Evolutionary conservation across 35 echinoderm and acorn worm species (phyloP), one percentile per base, ranked within the genome.

Genomic region (Patiria miniata): DNA sequence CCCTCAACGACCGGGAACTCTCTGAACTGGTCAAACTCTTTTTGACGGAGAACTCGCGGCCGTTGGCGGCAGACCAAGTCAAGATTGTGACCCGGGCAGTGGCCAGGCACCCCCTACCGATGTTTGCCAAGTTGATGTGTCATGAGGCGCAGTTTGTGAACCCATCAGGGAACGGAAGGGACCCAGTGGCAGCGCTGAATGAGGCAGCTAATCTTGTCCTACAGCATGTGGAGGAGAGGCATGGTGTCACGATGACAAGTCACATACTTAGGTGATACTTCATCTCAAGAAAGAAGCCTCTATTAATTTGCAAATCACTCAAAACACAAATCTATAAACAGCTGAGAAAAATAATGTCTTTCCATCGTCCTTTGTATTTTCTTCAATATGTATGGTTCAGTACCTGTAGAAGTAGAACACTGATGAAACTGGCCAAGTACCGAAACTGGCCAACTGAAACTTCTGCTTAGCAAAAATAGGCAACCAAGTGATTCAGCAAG

Each of bases 111-210:
- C 96, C 93, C 5, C 56, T 95, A 51, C 96, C 96, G 1, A 52
- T 90, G 52, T 99, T 95, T 81, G 96, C 96, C 17, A 94, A 94
- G 68, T 86, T 99, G 17, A 44, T 99, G n/a, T 99, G 93, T 40
- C 85, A 89, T 39, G 92, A 94, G 21, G 90, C 96, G 19, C 90
- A 94, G 51, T 92, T 99, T 65, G 86, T 99, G 86, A 91, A 87
- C 38, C 93, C 96, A 1, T 99, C 96, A 2, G 96, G 96, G 50
- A 99, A 99, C 81, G 96, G 96, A 8, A 50, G 90, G 26, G 96
- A 99, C 39, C 96, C 96, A 0, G 86, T 94, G 16, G 83, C 93
- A 8, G 83, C 96, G 37, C 85, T 80, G 40, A 83, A 56, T 36
- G 96, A 99, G 88, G 96, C 96, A 54, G 86, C 89, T 21, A 92